Evolutionary conservation across 2,797 vertebrate species (phyloP), one percentile per base, ranked within the genome.

Genomic region (Spinus olivaceus): DNA sequence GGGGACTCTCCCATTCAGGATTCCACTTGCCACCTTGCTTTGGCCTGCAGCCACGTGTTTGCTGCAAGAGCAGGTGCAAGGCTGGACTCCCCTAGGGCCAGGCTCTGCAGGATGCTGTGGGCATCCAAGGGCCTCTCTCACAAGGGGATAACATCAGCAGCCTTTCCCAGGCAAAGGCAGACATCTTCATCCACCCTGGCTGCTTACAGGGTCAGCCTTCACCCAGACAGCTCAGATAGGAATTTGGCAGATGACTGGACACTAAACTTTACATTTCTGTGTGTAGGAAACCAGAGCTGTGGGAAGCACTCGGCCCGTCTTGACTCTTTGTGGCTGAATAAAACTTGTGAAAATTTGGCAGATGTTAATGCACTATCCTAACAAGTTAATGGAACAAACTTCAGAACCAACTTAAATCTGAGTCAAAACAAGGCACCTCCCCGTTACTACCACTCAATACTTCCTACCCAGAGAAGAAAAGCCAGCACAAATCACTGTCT

Each of bases 91-190:
- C 8, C n/a, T n/a, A 32, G 53, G 53, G 53, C 20, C 2, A 1
- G 13, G 47, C 6, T 6, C n/a, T 54, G 32, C 53, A 54, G 53
- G 53, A n/a, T 1, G 6, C 32, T 15, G 14, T 4, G 0, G 27
- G 8, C n/a, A 6, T 28, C 1, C 0, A 5, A 1, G 3, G 4
- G 3, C 0, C 8, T 53, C 4, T 0, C 8, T 64, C 4, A 3
- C 14, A 20, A 11, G 10, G 0, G 1, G 28, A 12, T 32, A 13
- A 5, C 8, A 33, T 1, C 8, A 14, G 23, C 67, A 57, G 25
- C 11, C 59, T 44, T 28, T 33, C 18, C 25, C 37, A 19, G 24
- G 28, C 21, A 76, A 77, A 59, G 23, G 46, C 17, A 51, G 8
- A 9, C 17, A 71, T 14, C 10, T 24, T 46, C 57, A 39, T 44